Conservation (phyloP, 2,888 invertebrate genomes). For the Harpagoxenus sublaevis region DNA sequence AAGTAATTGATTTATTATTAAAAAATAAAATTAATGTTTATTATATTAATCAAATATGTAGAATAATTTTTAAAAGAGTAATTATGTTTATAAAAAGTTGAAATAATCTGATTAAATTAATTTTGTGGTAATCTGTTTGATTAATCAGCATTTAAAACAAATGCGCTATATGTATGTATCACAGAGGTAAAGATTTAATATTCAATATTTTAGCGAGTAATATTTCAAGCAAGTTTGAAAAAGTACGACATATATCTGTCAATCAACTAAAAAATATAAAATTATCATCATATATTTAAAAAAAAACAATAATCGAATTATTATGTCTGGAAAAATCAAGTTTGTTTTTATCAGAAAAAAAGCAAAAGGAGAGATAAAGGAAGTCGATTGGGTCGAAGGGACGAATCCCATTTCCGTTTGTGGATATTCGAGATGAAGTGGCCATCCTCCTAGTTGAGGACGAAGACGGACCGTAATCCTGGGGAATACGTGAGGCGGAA, state of each 20-base stretch:
- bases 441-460: conserved; percentile 73
- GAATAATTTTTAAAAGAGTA: background rate
- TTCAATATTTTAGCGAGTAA: background rate
- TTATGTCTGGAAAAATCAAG: background rate
- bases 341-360: conserved; percentile 8
- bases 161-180: background rate
- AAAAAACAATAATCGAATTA: background rate
- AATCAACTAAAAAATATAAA: background rate
- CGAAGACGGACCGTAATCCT: conserved; percentile 77
- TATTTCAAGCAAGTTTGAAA: background rate
- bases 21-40: background rate
- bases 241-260: background rate
- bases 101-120: background rate
- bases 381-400: conserved; percentile 61
- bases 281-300: background rate
- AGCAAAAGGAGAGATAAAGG: conserved; percentile 47
- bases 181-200: background rate
- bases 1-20: background rate
- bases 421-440: conserved; percentile 82
- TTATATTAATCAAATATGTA: background rate
- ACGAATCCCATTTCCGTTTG: conserved; percentile 73
- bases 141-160: background rate
- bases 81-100: background rate
- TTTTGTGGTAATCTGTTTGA: background rate
- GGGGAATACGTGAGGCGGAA: conserved; percentile 83